phyloP scores from a whole-genome alignment of 2,797 vertebrate species.

The Pseudochromis fuscus region DNA sequence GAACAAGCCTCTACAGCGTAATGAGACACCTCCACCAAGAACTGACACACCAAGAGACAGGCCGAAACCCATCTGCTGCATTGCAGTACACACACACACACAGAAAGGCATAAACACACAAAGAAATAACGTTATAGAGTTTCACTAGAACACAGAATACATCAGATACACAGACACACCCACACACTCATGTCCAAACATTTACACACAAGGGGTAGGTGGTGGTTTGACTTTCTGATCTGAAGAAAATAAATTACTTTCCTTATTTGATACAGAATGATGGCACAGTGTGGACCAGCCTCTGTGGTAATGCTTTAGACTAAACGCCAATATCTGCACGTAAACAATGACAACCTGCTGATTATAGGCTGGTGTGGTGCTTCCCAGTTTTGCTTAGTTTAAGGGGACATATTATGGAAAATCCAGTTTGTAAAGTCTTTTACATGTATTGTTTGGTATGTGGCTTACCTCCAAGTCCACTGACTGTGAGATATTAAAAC shows the following conservation, averaged over 20 bases:
- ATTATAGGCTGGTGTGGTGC: too few species aligned
- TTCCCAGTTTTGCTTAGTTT: too few species aligned
- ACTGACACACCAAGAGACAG: constrained; percentile 33
- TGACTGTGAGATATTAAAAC: too few species aligned
- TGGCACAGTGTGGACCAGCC: neutral
- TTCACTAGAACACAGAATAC: neutral
- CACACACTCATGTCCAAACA: neutral
- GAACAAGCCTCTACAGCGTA: constrained; percentile 64
- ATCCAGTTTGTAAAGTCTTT: too few species aligned
- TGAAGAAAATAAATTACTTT: neutral
- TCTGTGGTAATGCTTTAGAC: too few species aligned
- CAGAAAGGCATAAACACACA: neutral
- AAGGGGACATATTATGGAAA: too few species aligned
- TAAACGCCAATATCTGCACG: too few species aligned
- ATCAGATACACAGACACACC: neutral
- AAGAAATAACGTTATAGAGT: constrained; percentile 1
- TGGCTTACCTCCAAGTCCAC: too few species aligned
- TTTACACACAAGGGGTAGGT: neutral
- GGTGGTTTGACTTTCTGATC: constrained; percentile 1
- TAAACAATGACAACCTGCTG: too few species aligned
- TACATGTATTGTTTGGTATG: too few species aligned
- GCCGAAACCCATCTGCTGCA: constrained; percentile 34
- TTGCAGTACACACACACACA: constrained; percentile 8
- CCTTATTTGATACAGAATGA: neutral
- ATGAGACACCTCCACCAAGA: constrained; percentile 71